A percentile compares a stretch with the other conserved stretches of the same genome.
phyloP scores from a whole-genome alignment of 2,888 invertebrate genomes.

The Timandra comae region DNA sequence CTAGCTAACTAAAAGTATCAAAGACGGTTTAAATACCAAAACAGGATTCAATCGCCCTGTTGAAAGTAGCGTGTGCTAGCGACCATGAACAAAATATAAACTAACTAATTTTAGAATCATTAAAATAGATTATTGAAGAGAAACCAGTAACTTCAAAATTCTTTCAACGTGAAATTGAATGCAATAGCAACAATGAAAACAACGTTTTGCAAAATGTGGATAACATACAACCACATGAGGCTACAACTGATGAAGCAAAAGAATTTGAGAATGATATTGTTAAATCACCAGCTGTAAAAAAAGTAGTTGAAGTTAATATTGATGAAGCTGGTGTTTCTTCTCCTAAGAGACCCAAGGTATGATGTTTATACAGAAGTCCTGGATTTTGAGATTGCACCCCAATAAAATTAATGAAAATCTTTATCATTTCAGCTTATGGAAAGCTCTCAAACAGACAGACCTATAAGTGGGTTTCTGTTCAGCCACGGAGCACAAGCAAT shows the following conservation, averaged over 20 bases:
- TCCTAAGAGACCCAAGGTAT: slow-evolving; percentile 26
- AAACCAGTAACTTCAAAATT: slow-evolving; percentile 48
- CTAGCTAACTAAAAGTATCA: too few relatives aligned
- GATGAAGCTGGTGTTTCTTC: slow-evolving; percentile 20
- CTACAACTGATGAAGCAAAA: slow-evolving; percentile 5
- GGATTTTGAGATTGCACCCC: too few relatives aligned
- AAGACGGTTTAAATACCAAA: too few relatives aligned
- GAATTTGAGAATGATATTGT: background rate
- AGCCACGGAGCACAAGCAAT: slow-evolving; percentile 44
- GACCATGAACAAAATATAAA: too few relatives aligned
- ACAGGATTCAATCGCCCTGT: too few relatives aligned
- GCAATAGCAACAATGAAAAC: slow-evolving; percentile 7
- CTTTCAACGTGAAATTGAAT: slow-evolving; percentile 28
- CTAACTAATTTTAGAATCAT: too few relatives aligned
- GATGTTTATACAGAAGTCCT: too few relatives aligned
- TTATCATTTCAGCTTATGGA: slow-evolving; percentile 28
- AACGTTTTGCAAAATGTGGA: background rate
- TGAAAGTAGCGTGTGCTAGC: too few relatives aligned
- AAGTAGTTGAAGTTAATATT: slow-evolving; percentile 3
- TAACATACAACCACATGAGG: slow-evolving; percentile 18
- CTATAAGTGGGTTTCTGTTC: slow-evolving; percentile 44
- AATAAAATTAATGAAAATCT: too few relatives aligned
- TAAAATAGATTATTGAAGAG: slow-evolving; percentile 36
- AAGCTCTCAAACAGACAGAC: slow-evolving; percentile 22
- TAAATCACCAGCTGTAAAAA: background rate